Conservation (phyloP, 2,888 invertebrate genomes). For the Linyphia triangularis region DNA sequence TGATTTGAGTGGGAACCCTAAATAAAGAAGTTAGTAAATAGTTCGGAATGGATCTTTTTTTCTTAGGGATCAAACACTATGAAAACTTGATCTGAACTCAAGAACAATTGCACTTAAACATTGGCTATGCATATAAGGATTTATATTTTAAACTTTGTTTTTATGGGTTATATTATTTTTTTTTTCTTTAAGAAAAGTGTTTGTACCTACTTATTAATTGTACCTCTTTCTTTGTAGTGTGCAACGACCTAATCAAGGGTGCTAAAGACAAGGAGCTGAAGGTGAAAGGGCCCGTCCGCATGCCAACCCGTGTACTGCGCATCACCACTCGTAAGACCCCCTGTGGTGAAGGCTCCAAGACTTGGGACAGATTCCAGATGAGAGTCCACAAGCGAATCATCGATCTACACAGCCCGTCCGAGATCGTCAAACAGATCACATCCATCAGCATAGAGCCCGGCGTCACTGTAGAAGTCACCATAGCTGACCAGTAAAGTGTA, state of each 20-base stretch:
- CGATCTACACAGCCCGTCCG: conserved; percentile 98
- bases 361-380: conserved; percentile 99
- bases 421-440: conserved; percentile 99
- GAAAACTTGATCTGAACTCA: too few species aligned
- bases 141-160: too few species aligned
- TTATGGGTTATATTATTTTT: too few species aligned
- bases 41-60: too few species aligned
- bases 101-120: too few species aligned
- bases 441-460: conserved; percentile 99
- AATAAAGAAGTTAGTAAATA: too few species aligned
- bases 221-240: conserved; percentile 84
- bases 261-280: conserved; percentile 98
- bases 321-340: conserved; percentile 99
- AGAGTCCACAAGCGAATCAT: conserved; percentile 99
- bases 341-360: conserved; percentile 99
- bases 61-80: too few species aligned
- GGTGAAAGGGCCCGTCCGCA: conserved; percentile 98
- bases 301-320: conserved; percentile 98
- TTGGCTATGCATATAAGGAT: too few species aligned
- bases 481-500: conserved; percentile 87
- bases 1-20: too few species aligned
- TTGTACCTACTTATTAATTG: too few species aligned
- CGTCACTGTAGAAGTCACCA: conserved; percentile 99
- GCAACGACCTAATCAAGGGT: conserved; percentile 96
- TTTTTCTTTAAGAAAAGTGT: too few species aligned